Conservation (phyloP, 2,888 invertebrate genomes). For the Encarsia formosa region DNA sequence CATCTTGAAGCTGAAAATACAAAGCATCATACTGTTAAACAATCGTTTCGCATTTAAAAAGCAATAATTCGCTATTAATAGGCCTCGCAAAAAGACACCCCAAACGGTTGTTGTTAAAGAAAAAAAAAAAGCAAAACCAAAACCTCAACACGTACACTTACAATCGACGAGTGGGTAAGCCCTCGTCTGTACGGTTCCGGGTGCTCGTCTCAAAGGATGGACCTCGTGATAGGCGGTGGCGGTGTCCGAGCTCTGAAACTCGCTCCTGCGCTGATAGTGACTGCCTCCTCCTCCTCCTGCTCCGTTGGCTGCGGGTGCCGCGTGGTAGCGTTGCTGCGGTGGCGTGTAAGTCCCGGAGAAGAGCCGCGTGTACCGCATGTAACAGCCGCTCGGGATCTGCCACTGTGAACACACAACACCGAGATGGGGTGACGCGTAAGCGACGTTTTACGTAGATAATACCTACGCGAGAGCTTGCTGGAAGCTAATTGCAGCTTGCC, state of each 20-base stretch:
- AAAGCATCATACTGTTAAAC: too few relatives aligned
- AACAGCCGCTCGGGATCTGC: slow-evolving; percentile 46
- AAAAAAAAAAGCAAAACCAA: background rate
- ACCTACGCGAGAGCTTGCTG: too few relatives aligned
- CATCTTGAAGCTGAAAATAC: too few relatives aligned
- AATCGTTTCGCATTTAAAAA: too few relatives aligned
- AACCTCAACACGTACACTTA: slow-evolving; percentile 38
- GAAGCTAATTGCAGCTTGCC: too few relatives aligned
- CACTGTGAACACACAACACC: too few relatives aligned
- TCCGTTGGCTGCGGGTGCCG: background rate
- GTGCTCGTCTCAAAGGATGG: slow-evolving; percentile 39
- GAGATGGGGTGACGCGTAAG: too few relatives aligned
- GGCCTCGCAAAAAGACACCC: too few relatives aligned
- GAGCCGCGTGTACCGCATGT: slow-evolving; percentile 44
- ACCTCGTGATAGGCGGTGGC: slow-evolving; percentile 42
- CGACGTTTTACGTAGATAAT: too few relatives aligned
- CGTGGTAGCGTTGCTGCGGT: slow-evolving; percentile 36
- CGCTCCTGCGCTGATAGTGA: slow-evolving; percentile 35
- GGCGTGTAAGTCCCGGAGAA: slow-evolving; percentile 44
- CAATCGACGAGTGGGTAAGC: slow-evolving; percentile 36
- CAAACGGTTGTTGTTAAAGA: too few relatives aligned
- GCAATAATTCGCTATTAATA: too few relatives aligned
- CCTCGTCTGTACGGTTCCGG: slow-evolving; percentile 21
- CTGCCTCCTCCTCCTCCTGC: slow-evolving; percentile 8
- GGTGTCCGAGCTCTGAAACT: slow-evolving; percentile 39